These are phyloP conservation scores for Agonopterix heracliana DNA, from an alignment of 2,888 invertebrate species.

Conservation along the genomic window DNA sequence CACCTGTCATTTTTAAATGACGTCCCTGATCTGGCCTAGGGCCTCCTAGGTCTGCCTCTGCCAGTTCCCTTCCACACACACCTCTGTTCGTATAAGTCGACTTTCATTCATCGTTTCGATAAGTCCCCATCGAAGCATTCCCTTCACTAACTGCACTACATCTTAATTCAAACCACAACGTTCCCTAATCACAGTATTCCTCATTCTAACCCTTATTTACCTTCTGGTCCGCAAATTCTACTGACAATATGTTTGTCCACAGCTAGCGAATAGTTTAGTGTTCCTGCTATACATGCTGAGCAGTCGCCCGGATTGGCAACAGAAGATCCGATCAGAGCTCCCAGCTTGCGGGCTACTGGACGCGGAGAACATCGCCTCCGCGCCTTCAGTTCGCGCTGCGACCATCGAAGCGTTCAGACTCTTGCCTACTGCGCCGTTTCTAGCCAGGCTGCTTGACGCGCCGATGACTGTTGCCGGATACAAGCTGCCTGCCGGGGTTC, in stretches of 20 bases:
- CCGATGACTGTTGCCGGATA: constrained; percentile 83
- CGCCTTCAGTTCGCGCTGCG: constrained; percentile 87
- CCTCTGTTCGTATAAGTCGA: too few species aligned
- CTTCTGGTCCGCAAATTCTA: too few species aligned
- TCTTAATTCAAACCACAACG: too few species aligned
- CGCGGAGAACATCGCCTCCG: constrained; percentile 77
- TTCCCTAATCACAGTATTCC: too few species aligned
- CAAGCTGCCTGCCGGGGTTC: constrained; percentile 82
- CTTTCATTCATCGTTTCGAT: too few species aligned
- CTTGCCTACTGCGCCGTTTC: constrained; percentile 85
- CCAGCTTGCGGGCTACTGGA: constrained; percentile 73
- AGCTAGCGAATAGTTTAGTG: constrained; percentile 88
- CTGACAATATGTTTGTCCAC: constrained; percentile 15
- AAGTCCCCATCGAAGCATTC: too few species aligned
- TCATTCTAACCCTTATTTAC: too few species aligned
- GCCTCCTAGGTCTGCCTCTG: too few species aligned
- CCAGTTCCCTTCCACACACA: too few species aligned
- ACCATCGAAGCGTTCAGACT: constrained; percentile 85
- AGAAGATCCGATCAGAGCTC: constrained; percentile 80
- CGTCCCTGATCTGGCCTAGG: too few species aligned
- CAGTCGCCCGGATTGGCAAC: constrained; percentile 79
- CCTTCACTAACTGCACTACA: too few species aligned
- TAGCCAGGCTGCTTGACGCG: constrained; percentile 85
- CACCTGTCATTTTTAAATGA: too few species aligned
- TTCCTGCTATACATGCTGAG: constrained; percentile 86